Percentiles rank a stretch among this genome's conserved stretches.
Evolutionary conservation across 2,888 invertebrate genomes (phyloP).

Genomic region (Meiosimyza platycephala): DNA sequence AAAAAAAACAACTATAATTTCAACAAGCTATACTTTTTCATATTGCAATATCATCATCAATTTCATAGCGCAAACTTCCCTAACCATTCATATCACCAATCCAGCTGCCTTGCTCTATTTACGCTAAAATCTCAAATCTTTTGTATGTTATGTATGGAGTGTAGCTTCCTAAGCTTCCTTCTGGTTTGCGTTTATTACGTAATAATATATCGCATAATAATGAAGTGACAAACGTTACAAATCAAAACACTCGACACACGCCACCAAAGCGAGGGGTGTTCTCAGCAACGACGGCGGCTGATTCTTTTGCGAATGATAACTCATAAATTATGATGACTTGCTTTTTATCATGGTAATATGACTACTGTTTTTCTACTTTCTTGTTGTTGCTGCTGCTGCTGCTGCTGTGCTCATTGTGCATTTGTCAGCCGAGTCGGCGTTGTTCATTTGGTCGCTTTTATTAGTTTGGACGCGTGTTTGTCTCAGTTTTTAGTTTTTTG

Average conservation of each 20-base stretch:
- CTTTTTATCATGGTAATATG: constrained; percentile 60
- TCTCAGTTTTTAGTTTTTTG: constrained; percentile 8
- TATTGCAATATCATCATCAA: neutral
- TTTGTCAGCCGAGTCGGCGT: constrained; percentile 61
- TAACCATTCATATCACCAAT: no score
- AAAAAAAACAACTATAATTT: constrained; percentile 1
- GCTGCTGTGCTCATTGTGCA: constrained; percentile 50
- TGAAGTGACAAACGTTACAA: constrained; percentile 67
- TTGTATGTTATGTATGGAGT: neutral
- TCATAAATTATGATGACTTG: constrained; percentile 45
- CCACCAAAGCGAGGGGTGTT: constrained; percentile 45
- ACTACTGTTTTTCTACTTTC: constrained; percentile 45
- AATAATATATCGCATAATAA: constrained; percentile 64
- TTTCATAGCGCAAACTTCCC: neutral
- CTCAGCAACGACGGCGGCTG: constrained; percentile 1
- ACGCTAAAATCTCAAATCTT: neutral
- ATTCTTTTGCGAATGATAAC: constrained; percentile 28
- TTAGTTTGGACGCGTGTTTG: constrained; percentile 22
- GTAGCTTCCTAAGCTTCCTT: constrained; percentile 1
- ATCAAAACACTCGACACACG: constrained; percentile 66
- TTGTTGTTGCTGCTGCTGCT: neutral
- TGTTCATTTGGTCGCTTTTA: constrained; percentile 23
- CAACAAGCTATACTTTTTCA: no score
- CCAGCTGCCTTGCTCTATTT: constrained; percentile 17
- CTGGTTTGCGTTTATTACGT: constrained; percentile 40